Evolutionary conservation across 2,888 invertebrate species (phyloP), one percentile per base, ranked within the genome.

Genomic region (Meiosimyza decipiens): DNA sequence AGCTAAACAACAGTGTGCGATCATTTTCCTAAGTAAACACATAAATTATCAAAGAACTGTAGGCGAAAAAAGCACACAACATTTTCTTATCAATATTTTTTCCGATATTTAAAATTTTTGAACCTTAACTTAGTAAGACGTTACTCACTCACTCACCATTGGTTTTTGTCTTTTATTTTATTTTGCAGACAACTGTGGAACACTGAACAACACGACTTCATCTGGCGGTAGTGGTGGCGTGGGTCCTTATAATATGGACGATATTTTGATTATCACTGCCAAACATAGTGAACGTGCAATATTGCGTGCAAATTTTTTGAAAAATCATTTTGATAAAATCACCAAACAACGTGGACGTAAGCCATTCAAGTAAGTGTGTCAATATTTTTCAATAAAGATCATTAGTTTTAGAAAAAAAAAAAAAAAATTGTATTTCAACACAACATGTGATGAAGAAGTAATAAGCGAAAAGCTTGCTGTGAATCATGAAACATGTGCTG

Each of bases 251-350:
- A 91, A 91, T 84, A 93, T 94, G 91, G 94, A 94, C 87, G 95
- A 95, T 84, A 94, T 95, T 77, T 89, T 95, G 73, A 93, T 95
- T 82, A 88, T 95, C 74, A 94, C 93, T 83, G 92, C 94, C 80
- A 92, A 92, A 73, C 91, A 91, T 74, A 94, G 94, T 79, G 93
- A 94, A 67, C 92, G 93, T 78, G 94, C 95, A 75, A 90, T 91
- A 33, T 87, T 94, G 69, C 94, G 95, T 93, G 93, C 94, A 18
- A 93, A 93, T 83, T 95, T 94, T 86, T 90, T 95, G 78, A 91
- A 92, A 64, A 92, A 92, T 71, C 94, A 94, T 86, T 95, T 95
- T 86, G 93, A 94, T 85, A 94, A 94, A 87, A 94, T 94, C 79
- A 93, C 93, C 88, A 92, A 93, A 75, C 94, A 94, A 83, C 91